Evolutionary conservation across 2,888 invertebrate genomes (phyloP).

Genomic region (Chrysodeixis includens): DNA sequence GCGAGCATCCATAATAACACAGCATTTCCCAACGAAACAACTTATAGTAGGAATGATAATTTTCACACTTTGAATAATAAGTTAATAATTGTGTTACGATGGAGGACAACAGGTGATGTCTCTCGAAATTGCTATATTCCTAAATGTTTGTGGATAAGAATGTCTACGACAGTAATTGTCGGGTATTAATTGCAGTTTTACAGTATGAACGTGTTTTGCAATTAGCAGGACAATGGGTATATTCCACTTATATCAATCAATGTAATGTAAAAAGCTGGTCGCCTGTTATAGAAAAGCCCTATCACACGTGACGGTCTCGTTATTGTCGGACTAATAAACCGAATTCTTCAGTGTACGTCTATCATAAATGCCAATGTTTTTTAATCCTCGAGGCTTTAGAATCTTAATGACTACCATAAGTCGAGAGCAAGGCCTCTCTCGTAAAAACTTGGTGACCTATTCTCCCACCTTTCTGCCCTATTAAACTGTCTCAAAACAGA

Average conservation of each 20-base stretch:
- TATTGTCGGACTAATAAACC: slow-evolving; percentile 14
- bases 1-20: slow-evolving; percentile 29
- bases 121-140: slow-evolving; percentile 33
- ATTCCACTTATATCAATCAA: slow-evolving; percentile 34
- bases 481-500: slow-evolving; percentile 28
- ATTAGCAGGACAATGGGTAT: slow-evolving; percentile 25
- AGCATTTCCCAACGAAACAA: slow-evolving; percentile 21
- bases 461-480: slow-evolving; percentile 13
- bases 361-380: slow-evolving; percentile 2
- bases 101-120: slow-evolving; percentile 32
- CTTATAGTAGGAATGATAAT: slow-evolving; percentile 39
- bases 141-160: slow-evolving; percentile 28
- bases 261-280: slow-evolving; percentile 24
- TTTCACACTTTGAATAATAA: slow-evolving; percentile 39
- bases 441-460: slow-evolving; percentile 39
- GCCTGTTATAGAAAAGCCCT: slow-evolving; percentile 3
- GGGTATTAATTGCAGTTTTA: slow-evolving; percentile 29
- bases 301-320: slow-evolving; percentile 10
- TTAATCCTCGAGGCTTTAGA: background rate
- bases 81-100: slow-evolving; percentile 29
- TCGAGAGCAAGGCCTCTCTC: background rate
- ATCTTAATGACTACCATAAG: slow-evolving; percentile 22
- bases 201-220: slow-evolving; percentile 22
- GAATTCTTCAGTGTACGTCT: slow-evolving; percentile 12
- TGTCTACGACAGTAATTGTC: slow-evolving; percentile 30